Conservation (phyloP, 2,113 vertebrate genomes). For the Rhinolophus sinicus region DNA sequence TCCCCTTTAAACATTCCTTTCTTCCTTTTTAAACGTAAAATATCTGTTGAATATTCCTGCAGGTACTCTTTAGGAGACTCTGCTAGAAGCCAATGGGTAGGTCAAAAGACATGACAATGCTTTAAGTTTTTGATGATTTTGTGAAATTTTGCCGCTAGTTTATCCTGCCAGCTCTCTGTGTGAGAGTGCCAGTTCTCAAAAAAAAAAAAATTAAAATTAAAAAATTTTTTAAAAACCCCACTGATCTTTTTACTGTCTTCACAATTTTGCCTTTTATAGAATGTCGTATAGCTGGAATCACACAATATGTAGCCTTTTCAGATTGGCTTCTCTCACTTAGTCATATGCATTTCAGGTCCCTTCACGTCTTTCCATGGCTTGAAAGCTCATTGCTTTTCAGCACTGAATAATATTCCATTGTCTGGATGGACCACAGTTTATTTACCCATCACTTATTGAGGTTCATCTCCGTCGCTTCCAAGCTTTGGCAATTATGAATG, state of each 20-base stretch:
- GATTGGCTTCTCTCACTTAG: not conserved
- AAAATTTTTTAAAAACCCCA: too few species aligned
- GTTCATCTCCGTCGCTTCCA: not conserved
- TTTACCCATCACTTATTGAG: not conserved
- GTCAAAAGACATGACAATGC: not conserved
- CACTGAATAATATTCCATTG: not conserved
- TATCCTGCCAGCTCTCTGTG: not conserved
- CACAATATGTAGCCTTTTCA: not conserved
- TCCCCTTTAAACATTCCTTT: not conserved
- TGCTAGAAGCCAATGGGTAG: too few species aligned
- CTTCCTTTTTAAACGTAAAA: not conserved
- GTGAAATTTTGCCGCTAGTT: not conserved
- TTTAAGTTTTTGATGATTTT: not conserved
- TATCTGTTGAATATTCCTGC: not conserved
- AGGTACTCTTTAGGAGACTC: not conserved
- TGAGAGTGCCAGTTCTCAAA: not conserved
- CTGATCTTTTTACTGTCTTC: not conserved
- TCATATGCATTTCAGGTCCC: not conserved
- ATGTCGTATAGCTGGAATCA: not conserved
- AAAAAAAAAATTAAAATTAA: too few species aligned
- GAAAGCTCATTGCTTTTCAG: not conserved
- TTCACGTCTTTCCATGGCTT: not conserved
- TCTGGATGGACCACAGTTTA: not conserved
- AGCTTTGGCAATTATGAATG: not conserved
- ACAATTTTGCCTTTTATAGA: not conserved